Evolutionary conservation across 92 coral and sea anemone species (phyloP).

Genomic region (Bergia puertoricense): DNA sequence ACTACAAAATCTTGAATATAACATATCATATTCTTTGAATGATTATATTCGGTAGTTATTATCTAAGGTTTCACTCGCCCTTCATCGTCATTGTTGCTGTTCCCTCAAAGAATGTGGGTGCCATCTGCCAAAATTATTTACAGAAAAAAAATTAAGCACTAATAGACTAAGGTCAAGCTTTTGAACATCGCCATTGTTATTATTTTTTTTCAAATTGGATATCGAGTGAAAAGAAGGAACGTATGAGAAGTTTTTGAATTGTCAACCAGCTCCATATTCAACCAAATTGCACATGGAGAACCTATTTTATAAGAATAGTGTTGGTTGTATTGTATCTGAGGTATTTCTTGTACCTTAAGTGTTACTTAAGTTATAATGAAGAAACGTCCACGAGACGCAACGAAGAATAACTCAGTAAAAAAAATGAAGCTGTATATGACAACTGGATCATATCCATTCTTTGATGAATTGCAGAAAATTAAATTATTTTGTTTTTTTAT

Average conservation of each 20-base stretch:
- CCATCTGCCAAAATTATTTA: conserved; percentile 20
- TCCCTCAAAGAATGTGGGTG: background rate
- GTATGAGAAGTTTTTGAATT: background rate
- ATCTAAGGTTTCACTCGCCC: background rate
- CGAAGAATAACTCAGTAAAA: background rate
- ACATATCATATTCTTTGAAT: background rate
- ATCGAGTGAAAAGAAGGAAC: background rate
- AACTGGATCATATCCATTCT: background rate
- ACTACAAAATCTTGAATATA: background rate
- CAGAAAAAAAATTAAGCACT: background rate
- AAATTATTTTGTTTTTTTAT: background rate
- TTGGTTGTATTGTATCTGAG: background rate
- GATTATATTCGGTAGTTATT: no score
- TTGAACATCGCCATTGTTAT: background rate
- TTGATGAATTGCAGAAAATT: background rate
- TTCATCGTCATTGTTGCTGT: background rate
- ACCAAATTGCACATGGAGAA: background rate
- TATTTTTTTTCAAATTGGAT: background rate
- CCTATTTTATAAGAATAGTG: background rate
- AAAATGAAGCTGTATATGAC: background rate
- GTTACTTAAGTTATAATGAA: background rate
- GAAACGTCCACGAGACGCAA: background rate
- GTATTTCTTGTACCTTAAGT: background rate
- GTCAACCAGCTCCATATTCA: background rate
- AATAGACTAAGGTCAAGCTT: background rate